Evolutionary conservation across 2,797 vertebrate species (phyloP).

Genomic region (Premnoplex brunnescens): DNA sequence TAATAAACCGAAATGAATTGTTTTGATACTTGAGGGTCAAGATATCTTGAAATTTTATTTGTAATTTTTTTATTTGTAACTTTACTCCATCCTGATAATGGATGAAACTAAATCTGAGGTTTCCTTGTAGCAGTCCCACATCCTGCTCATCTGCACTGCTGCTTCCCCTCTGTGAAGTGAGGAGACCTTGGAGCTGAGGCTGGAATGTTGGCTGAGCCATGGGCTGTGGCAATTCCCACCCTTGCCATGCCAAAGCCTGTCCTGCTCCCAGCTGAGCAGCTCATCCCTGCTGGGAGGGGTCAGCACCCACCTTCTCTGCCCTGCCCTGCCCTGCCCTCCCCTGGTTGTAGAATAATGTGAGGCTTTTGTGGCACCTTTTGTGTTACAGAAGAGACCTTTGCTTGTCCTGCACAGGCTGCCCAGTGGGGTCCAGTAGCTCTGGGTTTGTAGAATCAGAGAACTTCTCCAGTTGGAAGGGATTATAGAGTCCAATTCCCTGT

Average conservation of each 20-base stretch:
- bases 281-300: neutral
- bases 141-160: neutral
- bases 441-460: neutral
- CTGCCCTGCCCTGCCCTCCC: neutral
- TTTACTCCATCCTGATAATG: neutral
- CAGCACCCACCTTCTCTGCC: neutral
- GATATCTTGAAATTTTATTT: neutral
- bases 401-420: neutral
- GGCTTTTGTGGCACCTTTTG: neutral
- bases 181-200: neutral
- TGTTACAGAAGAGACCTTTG: neutral
- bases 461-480: neutral
- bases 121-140: neutral
- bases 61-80: neutral
- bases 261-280: neutral
- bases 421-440: neutral
- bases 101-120: neutral
- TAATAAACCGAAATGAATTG: neutral
- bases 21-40: neutral
- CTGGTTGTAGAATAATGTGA: neutral
- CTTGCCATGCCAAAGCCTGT: neutral
- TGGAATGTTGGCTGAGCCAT: accelerated
- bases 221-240: neutral
- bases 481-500: neutral
- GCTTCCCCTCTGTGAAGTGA: neutral